Evolutionary conservation across 1,140 invertebrate genomes (phyloP), one percentile per base, ranked within the genome.

Genomic region (Drosophila saltans): DNA sequence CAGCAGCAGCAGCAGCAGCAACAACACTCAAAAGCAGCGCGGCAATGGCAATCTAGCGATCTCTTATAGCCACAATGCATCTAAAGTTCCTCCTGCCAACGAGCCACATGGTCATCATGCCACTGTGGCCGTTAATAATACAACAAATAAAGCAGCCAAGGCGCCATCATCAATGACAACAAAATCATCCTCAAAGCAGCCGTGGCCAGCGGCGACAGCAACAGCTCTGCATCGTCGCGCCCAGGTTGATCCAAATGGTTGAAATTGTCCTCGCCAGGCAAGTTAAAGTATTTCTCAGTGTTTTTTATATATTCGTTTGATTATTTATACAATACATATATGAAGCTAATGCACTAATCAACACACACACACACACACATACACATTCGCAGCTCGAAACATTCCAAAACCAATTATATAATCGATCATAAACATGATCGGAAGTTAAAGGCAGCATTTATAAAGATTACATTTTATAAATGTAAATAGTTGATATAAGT

Each of bases 161-260:
- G 60, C 61, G 2, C 41, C 61, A 30, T 28, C 61, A 9, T 21
- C 71, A 45, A n/a, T 26, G 41, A 52, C 28, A 30, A 64, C 67
- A 33, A 65, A 60, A 55, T 39, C 75, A 75, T 66, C 65, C 60
- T 71, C 74, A 62, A 86, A 86, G 55, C 80, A 81, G 59, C 76
- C 71, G 33, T 86, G 88, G 85, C 86, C 85, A 52, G 63, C 85
- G 65, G 65, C 77, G 70, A 60, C 76, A n/a, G 70, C 79, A 52
- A 52, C 45, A 26, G 77, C 66, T 56, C 66, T 73, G 57, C 77
- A 91, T 71, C 82, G 91, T 36, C 85, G 91, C 21, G 81, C 89
- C 48, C 86, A 91, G 66, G 89, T 92, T 36, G 91, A 92, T 80
- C 91, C 91, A 43, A 92, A 92, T 71, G 91, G 91, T 63, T 92